phyloP scores from a whole-genome alignment of 1,140 invertebrate genomes.

The Vanessa tameamea region DNA sequence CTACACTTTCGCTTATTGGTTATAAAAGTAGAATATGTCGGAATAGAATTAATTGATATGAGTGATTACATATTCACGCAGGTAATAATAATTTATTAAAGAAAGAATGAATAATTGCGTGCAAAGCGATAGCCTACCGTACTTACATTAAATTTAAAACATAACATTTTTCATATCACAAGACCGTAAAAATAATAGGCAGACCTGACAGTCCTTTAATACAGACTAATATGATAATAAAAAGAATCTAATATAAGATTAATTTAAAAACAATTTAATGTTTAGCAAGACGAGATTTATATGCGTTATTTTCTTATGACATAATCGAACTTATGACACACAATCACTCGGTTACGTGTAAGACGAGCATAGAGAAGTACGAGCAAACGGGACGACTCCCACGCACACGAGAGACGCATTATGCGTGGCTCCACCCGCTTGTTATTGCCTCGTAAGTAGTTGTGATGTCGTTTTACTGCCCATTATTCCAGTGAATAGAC shows the following conservation, averaged over 20 bases:
- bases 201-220: too few relatives aligned
- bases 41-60: too few relatives aligned
- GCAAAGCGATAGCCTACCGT: too few relatives aligned
- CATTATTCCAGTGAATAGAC: slow-evolving; percentile 57
- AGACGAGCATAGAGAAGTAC: slow-evolving; percentile 7
- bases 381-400: slow-evolving; percentile 52
- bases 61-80: too few relatives aligned
- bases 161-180: too few relatives aligned
- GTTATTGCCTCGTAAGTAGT: slow-evolving; percentile 35
- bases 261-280: neutral
- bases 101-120: too few relatives aligned
- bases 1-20: too few relatives aligned
- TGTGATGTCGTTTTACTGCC: slow-evolving; percentile 56
- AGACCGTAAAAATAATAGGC: too few relatives aligned
- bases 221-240: neutral
- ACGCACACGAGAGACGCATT: slow-evolving; percentile 47
- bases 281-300: neutral
- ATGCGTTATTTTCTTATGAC: slow-evolving; percentile 11
- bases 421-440: slow-evolving; percentile 36
- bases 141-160: too few relatives aligned
- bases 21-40: too few relatives aligned
- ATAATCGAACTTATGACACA: slow-evolving; percentile 30
- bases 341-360: slow-evolving; percentile 28
- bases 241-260: neutral
- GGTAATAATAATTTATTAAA: too few relatives aligned